Percentiles rank a stretch among this genome's conserved stretches.
Evolutionary conservation across 2,797 vertebrate genomes (phyloP).

Genomic region (Peromyscus attwateri): DNA sequence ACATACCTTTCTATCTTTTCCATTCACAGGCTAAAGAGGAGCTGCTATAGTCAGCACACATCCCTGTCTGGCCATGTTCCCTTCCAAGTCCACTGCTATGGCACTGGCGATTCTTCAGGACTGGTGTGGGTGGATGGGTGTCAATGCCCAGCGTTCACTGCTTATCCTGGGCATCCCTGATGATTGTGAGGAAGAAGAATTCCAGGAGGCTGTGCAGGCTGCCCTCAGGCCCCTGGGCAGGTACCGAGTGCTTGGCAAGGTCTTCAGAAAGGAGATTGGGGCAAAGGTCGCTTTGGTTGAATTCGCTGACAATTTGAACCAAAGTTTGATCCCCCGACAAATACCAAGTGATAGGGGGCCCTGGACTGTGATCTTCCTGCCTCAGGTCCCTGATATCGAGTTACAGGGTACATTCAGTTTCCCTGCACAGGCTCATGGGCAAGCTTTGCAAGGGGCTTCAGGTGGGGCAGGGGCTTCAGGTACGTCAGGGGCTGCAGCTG

Average conservation of each 20-base stretch:
- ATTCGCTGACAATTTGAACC: conserved; percentile 46
- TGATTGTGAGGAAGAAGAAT: conserved; percentile 45
- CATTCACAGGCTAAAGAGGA: neutral
- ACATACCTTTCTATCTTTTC: neutral
- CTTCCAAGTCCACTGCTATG: neutral
- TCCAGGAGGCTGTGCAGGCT: conserved; percentile 12
- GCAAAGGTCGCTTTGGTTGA: conserved; percentile 58
- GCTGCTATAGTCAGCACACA: neutral
- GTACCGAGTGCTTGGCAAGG: conserved; percentile 62
- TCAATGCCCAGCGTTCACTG: neutral
- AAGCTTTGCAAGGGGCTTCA: neutral
- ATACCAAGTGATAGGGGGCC: conserved; percentile 17
- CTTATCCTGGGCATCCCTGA: conserved; percentile 74
- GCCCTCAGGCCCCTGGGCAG: conserved; percentile 62
- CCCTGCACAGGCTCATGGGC: neutral
- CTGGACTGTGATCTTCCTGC: conserved; percentile 63
- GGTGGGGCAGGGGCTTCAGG: neutral
- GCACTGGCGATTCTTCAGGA: neutral
- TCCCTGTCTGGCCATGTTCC: neutral
- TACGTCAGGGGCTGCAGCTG: neutral
- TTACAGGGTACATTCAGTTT: neutral
- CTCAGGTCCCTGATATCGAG: conserved; percentile 32
- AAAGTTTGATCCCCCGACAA: conserved; percentile 48
- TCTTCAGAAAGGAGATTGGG: conserved; percentile 55
- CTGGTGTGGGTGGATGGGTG: conserved; percentile 63